Evolutionary conservation across 2,113 vertebrate genomes (phyloP).

Genomic region (Carassius gibelio): DNA sequence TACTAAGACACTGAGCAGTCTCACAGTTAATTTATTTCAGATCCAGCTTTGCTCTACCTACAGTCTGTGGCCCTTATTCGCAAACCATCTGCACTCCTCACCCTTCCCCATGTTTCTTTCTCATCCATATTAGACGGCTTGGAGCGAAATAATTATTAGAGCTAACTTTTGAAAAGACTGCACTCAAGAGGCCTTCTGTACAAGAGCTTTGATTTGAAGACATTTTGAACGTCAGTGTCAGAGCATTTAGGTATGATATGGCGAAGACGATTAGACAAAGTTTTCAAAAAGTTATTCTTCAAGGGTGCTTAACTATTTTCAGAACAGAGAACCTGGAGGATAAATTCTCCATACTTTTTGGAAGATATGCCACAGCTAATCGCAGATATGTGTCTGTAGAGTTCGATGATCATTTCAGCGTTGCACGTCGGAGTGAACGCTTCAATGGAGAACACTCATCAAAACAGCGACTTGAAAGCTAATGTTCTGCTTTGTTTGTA

Average conservation of each 20-base stretch:
- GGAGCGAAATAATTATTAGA: constrained; percentile 41
- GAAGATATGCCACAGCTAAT: background rate
- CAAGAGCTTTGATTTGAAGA: constrained; percentile 38
- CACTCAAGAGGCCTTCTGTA: constrained; percentile 25
- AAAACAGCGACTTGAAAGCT: background rate
- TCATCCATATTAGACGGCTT: constrained; percentile 31
- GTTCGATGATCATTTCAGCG: background rate
- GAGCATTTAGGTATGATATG: constrained; percentile 16
- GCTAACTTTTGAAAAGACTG: constrained; percentile 48
- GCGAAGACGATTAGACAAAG: constrained; percentile 14
- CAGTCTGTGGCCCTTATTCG: constrained; percentile 9
- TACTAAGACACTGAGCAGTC: constrained; percentile 9
- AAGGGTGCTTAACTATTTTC: constrained; percentile 11
- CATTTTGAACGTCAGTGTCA: constrained; percentile 14
- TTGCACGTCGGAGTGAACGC: background rate
- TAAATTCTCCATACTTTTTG: background rate
- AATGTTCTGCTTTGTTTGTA: background rate
- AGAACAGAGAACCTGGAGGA: constrained; percentile 6
- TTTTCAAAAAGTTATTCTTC: constrained; percentile 11
- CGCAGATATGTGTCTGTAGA: background rate
- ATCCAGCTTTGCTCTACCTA: constrained; percentile 26
- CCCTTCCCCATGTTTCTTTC: background rate
- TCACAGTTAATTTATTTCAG: constrained; percentile 40
- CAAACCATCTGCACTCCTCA: constrained; percentile 17
- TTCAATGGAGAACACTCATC: background rate